phyloP scores from a whole-genome alignment of 1,140 invertebrate species.

The Arion vulgaris region DNA sequence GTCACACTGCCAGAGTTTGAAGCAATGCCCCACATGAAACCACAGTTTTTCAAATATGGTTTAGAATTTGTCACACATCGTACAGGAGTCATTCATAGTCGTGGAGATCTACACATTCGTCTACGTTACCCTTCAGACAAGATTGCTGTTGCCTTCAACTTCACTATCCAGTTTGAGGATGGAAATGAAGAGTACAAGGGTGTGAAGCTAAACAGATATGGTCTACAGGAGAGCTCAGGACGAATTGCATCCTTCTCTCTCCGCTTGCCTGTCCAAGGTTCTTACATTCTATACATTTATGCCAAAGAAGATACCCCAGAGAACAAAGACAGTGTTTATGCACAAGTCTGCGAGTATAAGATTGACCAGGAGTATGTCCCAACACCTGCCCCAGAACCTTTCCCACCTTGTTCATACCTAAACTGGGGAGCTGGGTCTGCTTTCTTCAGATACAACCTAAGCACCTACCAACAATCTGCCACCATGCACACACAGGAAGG shows the following conservation, averaged over 20 bases:
- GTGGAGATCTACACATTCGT: constrained; percentile 66
- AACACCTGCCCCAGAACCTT: constrained; percentile 55
- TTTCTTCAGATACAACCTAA: constrained; percentile 67
- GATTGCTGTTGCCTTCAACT: constrained; percentile 69
- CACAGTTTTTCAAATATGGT: constrained; percentile 73
- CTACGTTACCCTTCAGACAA: constrained; percentile 64
- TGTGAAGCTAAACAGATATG: constrained; percentile 68
- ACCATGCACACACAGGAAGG: constrained; percentile 65
- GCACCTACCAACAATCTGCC: constrained; percentile 67
- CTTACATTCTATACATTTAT: constrained; percentile 71
- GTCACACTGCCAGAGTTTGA: constrained; percentile 71
- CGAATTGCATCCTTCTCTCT: constrained; percentile 69
- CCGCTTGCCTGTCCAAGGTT: constrained; percentile 67
- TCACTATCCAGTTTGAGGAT: constrained; percentile 69
- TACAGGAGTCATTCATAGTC: constrained; percentile 68
- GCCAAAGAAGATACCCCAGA: constrained; percentile 70
- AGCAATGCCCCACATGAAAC: constrained; percentile 72
- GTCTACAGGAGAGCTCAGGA: constrained; percentile 70
- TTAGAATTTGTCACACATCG: constrained; percentile 71
- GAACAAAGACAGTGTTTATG: constrained; percentile 71
- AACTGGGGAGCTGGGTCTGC: constrained; percentile 69
- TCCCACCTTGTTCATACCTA: constrained; percentile 71
- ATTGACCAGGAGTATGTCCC: constrained; percentile 66
- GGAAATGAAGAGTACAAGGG: constrained; percentile 67
- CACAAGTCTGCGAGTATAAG: constrained; percentile 73